phyloP scores from a whole-genome alignment of 2,888 invertebrate genomes.

The Idaea aversata region DNA sequence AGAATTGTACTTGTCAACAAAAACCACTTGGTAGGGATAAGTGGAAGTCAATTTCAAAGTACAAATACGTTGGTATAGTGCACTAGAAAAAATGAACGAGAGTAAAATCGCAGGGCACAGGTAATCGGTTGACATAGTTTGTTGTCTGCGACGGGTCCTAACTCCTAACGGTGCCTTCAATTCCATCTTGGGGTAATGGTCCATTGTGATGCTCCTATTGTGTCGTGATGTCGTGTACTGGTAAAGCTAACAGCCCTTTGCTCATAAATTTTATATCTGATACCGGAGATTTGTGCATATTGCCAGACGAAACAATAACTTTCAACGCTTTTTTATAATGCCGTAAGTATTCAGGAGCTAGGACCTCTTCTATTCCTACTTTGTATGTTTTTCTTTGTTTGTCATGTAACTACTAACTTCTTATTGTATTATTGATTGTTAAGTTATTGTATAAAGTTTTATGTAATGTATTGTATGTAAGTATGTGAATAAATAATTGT shows the following conservation, averaged over 20 bases:
- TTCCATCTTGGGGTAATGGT: not conserved
- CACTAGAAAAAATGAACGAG: too few species aligned
- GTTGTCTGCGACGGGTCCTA: not conserved
- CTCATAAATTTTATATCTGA: conserved; percentile 1
- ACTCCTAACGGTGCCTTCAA: not conserved
- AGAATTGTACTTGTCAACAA: too few species aligned
- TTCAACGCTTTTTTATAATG: not conserved
- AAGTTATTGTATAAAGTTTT: too few species aligned
- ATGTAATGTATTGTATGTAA: too few species aligned
- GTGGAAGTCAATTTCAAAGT: too few species aligned
- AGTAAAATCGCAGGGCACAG: not conserved
- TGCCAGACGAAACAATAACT: not conserved
- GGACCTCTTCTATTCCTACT: not conserved
- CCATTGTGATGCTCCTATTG: not conserved
- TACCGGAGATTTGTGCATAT: not conserved
- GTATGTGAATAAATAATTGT: too few species aligned
- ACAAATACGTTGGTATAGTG: too few species aligned
- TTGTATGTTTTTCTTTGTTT: not conserved
- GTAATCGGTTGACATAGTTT: not conserved
- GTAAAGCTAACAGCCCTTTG: not conserved
- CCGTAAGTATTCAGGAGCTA: not conserved
- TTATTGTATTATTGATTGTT: too few species aligned
- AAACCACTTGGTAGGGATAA: too few species aligned
- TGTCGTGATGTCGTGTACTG: not conserved
- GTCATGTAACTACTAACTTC: not conserved